Percentiles rank a stretch among this genome's conserved stretches.
Conservation (phyloP, 2,113 vertebrate species). For the Carlito syrichta region DNA sequence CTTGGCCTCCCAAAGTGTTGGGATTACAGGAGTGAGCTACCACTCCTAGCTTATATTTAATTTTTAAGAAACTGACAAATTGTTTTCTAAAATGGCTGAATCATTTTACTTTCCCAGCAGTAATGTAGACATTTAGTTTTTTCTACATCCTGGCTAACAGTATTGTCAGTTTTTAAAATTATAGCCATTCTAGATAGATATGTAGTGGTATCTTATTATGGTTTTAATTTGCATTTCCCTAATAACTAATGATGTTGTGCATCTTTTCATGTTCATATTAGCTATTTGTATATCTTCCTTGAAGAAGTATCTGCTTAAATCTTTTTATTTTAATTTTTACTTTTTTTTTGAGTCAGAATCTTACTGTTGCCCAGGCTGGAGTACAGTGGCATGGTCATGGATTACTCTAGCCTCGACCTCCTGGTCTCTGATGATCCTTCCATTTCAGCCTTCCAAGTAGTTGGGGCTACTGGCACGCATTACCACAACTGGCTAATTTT, state of each 20-base stretch:
- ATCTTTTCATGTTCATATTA: constrained; percentile 37
- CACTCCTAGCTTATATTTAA: not conserved
- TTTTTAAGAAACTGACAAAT: constrained; percentile 6
- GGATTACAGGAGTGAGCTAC: not conserved
- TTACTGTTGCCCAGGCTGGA: too few relatives aligned
- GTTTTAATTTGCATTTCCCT: constrained; percentile 40
- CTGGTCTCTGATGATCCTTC: too few relatives aligned
- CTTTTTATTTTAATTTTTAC: not conserved
- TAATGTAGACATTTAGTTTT: constrained; percentile 43
- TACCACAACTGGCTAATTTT: too few relatives aligned
- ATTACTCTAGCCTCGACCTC: not conserved
- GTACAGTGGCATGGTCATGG: not conserved
- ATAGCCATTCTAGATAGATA: constrained; percentile 18
- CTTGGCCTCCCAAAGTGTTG: not conserved
- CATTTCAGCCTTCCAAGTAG: too few relatives aligned
- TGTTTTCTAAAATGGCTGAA: constrained; percentile 42
- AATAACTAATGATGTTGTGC: not conserved
- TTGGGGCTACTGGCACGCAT: too few relatives aligned
- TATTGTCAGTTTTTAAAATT: constrained; percentile 40
- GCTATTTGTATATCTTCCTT: constrained; percentile 2
- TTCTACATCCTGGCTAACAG: not conserved
- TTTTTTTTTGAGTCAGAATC: too few relatives aligned
- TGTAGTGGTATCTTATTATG: constrained; percentile 39
- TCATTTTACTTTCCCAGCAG: constrained; percentile 26
- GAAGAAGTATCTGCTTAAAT: not conserved